These are phyloP conservation scores for Emydocephalus ijimae DNA, from an alignment of 2,113 vertebrate species.

Conservation along the genomic window DNA sequence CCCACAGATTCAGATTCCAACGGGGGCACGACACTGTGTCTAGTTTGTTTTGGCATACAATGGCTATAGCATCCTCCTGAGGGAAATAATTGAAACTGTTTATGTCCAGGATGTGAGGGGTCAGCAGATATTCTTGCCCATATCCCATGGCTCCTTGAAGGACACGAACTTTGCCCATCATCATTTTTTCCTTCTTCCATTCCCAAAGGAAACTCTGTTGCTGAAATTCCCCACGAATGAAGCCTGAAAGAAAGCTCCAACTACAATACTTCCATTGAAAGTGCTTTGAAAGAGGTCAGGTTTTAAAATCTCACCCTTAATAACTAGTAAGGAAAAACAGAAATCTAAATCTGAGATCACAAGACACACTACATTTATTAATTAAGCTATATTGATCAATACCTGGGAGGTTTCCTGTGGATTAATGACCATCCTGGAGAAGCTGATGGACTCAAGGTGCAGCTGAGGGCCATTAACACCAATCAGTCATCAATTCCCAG, in stretches of 20 bases:
- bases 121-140: too few relatives aligned
- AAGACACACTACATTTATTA: conserved; percentile 67
- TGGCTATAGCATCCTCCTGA: too few relatives aligned
- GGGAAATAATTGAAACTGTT: too few relatives aligned
- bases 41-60: too few relatives aligned
- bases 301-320: conserved; percentile 53
- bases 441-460: conserved; percentile 72
- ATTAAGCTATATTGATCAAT: conserved; percentile 75
- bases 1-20: too few relatives aligned
- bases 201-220: neutral
- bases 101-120: too few relatives aligned
- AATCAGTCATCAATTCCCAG: conserved; percentile 75
- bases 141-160: too few relatives aligned
- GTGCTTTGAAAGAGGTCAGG: neutral
- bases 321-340: conserved; percentile 23
- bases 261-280: neutral
- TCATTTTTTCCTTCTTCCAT: too few relatives aligned
- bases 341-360: conserved; percentile 48
- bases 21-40: too few relatives aligned
- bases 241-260: conserved; percentile 31
- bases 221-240: conserved; percentile 22
- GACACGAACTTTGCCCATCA: too few relatives aligned
- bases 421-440: conserved; percentile 75
- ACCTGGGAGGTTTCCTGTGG: conserved; percentile 72
- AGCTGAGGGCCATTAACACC: conserved; percentile 74